Evolutionary conservation across 2,797 vertebrate genomes (phyloP).

Genomic region (Telmatherina bonti): DNA sequence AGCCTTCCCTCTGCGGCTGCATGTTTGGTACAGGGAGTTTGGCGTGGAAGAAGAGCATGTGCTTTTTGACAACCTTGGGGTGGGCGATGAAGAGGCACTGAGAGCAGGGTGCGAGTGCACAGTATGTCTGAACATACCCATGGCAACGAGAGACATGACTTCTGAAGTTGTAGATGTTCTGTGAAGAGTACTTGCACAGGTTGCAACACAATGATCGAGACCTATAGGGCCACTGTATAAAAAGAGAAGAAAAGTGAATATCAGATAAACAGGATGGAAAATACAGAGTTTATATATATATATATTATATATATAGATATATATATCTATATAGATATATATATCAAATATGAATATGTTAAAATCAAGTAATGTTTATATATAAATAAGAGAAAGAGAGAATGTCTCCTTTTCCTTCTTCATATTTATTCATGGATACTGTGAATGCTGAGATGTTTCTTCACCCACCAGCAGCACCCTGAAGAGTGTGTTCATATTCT

Average conservation of each 20-base stretch:
- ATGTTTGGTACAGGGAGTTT: constrained; percentile 50
- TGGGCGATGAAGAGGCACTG: constrained; percentile 90
- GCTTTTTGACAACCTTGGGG: constrained; percentile 88
- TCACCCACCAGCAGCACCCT: neutral
- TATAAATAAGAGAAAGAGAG: neutral
- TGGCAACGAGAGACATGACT: constrained; percentile 91
- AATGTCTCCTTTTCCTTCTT: neutral
- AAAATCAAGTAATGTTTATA: neutral
- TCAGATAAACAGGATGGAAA: neutral
- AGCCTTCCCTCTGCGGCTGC: constrained; percentile 38
- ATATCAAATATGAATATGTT: neutral
- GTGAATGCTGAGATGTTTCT: neutral
- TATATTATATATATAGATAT: neutral
- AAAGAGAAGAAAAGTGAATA: neutral
- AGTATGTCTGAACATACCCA: constrained; percentile 87
- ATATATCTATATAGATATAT: neutral
- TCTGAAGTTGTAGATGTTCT: constrained; percentile 89
- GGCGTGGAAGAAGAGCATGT: constrained; percentile 90
- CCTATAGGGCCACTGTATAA: constrained; percentile 90
- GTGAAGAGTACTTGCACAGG: constrained; percentile 93
- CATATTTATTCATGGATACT: neutral
- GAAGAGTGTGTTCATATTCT: neutral
- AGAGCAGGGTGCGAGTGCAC: constrained; percentile 89
- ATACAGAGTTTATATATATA: neutral
- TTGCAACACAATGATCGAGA: constrained; percentile 91